Percentiles rank a stretch among this genome's conserved stretches.
Conservation (phyloP, 2,888 invertebrate genomes). For the Tinea semifulvella region DNA sequence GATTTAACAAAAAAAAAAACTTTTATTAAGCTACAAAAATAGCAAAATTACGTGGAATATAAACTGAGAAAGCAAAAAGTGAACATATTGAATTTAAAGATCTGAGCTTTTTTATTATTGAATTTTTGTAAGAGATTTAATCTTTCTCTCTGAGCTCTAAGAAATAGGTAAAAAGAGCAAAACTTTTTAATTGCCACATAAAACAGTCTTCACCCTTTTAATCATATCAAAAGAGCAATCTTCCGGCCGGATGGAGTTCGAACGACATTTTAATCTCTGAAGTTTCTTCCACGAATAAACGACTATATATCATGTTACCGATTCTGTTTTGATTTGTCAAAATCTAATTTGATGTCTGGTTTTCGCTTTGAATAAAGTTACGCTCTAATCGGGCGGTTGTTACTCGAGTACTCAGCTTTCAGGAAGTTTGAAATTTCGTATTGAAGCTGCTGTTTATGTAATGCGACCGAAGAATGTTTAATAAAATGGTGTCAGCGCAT, state of each 20-base stretch:
- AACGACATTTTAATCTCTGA: slow-evolving; percentile 29
- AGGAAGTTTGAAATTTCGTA: no score
- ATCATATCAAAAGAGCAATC: slow-evolving; percentile 64
- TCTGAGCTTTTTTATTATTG: neutral
- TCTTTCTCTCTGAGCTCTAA: slow-evolving; percentile 1
- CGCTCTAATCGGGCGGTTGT: slow-evolving; percentile 1
- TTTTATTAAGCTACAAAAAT: neutral
- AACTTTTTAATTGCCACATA: slow-evolving; percentile 60
- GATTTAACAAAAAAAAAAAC: neutral
- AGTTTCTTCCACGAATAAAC: slow-evolving; percentile 39
- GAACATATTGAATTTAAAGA: neutral
- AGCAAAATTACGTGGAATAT: neutral
- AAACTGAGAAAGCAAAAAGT: neutral
- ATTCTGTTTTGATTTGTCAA: slow-evolving; percentile 59
- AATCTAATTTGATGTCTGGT: slow-evolving; percentile 48
- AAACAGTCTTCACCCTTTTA: slow-evolving; percentile 63
- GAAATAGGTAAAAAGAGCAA: slow-evolving; percentile 30
- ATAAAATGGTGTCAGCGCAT: no score
- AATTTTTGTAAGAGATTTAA: slow-evolving; percentile 7
- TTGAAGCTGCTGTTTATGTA: no score
- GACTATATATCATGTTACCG: slow-evolving; percentile 56
- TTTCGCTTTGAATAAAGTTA: slow-evolving; percentile 28
- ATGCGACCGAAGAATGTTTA: no score
- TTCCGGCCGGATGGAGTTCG: slow-evolving; percentile 54
- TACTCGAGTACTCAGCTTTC: no score